Evolutionary conservation across 1,140 invertebrate species (phyloP).

Genomic region (Zaprionus ornatus): DNA sequence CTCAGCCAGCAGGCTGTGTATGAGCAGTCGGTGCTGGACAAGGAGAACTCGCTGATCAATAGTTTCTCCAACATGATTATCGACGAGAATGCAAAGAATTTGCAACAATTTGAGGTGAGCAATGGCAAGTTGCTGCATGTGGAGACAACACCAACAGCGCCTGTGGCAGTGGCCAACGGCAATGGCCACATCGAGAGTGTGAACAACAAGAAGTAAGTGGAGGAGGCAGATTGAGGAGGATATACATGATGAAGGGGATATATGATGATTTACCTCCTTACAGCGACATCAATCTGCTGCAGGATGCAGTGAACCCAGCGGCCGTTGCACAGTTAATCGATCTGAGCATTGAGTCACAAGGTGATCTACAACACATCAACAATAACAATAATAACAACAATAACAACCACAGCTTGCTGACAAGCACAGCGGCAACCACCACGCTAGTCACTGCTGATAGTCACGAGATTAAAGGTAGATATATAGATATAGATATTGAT

Average conservation of each 20-base stretch:
- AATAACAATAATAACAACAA: constrained; percentile 69
- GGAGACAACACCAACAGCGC: constrained; percentile 32
- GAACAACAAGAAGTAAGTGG: constrained; percentile 82
- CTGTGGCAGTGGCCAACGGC: constrained; percentile 53
- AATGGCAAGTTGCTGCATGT: constrained; percentile 77
- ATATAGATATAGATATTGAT: neutral
- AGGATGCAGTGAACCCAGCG: constrained; percentile 68
- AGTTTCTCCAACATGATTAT: constrained; percentile 83
- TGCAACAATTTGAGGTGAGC: constrained; percentile 74
- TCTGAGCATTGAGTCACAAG: constrained; percentile 82
- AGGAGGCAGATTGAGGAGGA: neutral
- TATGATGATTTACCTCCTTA: neutral
- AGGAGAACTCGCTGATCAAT: constrained; percentile 81
- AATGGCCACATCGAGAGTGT: constrained; percentile 83
- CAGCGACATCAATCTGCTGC: constrained; percentile 81
- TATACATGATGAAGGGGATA: neutral
- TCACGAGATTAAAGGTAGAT: constrained; percentile 83
- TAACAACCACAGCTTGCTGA: constrained; percentile 83
- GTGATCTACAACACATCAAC: constrained; percentile 74
- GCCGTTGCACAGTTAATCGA: constrained; percentile 77
- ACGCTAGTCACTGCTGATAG: constrained; percentile 84
- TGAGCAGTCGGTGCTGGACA: constrained; percentile 82
- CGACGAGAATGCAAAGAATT: constrained; percentile 81
- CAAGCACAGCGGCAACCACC: constrained; percentile 76
- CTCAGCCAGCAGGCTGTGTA: constrained; percentile 77